phyloP scores from a whole-genome alignment of 2,888 invertebrate genomes.

The Aethes cnicana region DNA sequence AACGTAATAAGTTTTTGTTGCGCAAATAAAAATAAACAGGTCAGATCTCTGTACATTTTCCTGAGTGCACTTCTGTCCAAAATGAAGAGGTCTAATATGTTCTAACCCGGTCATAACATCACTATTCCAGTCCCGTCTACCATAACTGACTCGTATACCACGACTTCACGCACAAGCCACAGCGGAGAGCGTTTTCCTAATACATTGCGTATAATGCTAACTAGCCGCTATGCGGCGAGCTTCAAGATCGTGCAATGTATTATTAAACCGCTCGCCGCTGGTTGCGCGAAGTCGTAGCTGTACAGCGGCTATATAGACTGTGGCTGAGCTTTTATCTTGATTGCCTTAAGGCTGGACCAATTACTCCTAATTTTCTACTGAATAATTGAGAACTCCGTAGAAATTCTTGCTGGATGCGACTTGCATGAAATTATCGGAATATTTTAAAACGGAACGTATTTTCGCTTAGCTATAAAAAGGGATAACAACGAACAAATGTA shows the following conservation, averaged over 20 bases:
- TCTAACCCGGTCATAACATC: conserved; percentile 18
- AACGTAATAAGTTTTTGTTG: background rate
- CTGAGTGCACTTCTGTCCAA: conserved; percentile 10
- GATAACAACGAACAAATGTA: no score
- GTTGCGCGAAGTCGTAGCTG: no score
- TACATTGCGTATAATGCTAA: no score
- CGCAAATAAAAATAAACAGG: background rate
- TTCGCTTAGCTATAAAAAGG: no score
- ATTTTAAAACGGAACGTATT: no score
- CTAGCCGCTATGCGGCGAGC: no score
- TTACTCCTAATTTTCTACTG: conserved; percentile 59
- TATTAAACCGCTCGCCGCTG: no score
- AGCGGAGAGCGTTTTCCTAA: no score
- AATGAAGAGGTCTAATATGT: conserved; percentile 17
- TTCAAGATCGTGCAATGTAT: no score
- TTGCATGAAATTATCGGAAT: no score
- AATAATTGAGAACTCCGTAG: conserved; percentile 51
- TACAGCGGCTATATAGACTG: conserved; percentile 16
- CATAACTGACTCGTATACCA: no score
- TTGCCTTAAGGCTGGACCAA: conserved; percentile 52
- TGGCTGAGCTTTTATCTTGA: conserved; percentile 59
- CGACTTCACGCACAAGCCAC: no score
- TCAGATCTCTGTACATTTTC: background rate
- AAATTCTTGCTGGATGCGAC: conserved; percentile 25
- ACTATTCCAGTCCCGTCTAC: conserved; percentile 22